A percentile compares a stretch with the other conserved stretches of the same genome.
These are phyloP conservation scores for Spinus pinus DNA, from an alignment of 2,797 vertebrate species.

Conservation along the genomic window DNA sequence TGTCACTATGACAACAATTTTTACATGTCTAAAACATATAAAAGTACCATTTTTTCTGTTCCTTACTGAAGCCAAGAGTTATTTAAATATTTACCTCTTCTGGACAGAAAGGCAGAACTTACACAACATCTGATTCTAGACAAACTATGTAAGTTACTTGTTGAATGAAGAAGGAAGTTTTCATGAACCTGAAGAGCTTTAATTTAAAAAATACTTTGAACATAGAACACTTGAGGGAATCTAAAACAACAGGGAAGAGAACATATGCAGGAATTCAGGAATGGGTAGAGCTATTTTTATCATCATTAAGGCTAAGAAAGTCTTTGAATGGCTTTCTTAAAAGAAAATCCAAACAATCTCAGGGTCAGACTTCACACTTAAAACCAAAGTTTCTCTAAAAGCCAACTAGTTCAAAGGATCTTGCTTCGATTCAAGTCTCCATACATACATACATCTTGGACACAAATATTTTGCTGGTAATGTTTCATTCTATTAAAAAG, in stretches of 20 bases:
- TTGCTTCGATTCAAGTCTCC: not conserved
- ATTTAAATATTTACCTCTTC: not conserved
- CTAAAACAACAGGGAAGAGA: not conserved
- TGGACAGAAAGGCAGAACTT: not conserved
- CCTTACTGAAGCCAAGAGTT: not conserved
- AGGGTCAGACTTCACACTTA: not conserved
- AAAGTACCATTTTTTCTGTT: not conserved
- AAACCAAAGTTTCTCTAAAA: not conserved
- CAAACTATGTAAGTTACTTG: not conserved
- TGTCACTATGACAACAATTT: conserved; percentile 54
- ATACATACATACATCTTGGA: not conserved
- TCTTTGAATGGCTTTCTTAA: not conserved
- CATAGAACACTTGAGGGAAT: not conserved
- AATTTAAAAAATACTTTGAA: not conserved
- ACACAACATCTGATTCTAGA: not conserved
- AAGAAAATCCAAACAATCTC: not conserved
- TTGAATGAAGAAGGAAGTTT: not conserved
- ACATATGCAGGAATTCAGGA: not conserved
- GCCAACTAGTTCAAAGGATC: not conserved
- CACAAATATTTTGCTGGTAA: not conserved
- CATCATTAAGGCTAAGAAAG: not conserved
- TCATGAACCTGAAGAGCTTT: not conserved
- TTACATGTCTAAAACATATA: not conserved
- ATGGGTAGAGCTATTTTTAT: not conserved
- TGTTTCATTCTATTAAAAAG: not conserved